A percentile compares a stretch with the other conserved stretches of the same genome.
phyloP scores from a whole-genome alignment of 1,140 invertebrate genomes.

The Drosophila neocordata region DNA sequence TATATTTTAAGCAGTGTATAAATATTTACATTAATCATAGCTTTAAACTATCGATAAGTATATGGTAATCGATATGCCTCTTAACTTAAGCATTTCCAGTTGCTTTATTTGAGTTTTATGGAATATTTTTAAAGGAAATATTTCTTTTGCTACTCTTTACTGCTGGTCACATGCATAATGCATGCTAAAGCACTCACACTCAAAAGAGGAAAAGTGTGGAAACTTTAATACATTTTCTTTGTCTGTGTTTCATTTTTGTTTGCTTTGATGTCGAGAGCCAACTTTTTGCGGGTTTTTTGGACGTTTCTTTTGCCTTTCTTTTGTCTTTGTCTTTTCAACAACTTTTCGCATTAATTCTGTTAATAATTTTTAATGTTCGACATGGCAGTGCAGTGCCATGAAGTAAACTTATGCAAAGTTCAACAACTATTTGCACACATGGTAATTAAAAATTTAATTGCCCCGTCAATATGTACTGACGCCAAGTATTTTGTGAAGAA shows the following conservation, averaged over 20 bases:
- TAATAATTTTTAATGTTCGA: conserved; percentile 77
- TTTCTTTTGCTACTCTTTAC: conserved; percentile 3
- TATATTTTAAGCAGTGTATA: no score
- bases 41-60: no score
- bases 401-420: conserved; percentile 50
- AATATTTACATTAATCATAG: no score
- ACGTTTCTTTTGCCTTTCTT: conserved; percentile 37
- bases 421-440: conserved; percentile 60
- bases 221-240: conserved; percentile 56
- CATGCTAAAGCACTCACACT: conserved; percentile 24
- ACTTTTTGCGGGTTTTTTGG: conserved; percentile 56
- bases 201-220: conserved; percentile 11
- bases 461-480: conserved; percentile 58
- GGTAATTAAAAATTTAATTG: conserved; percentile 79
- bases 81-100: not conserved
- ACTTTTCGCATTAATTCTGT: conserved; percentile 77
- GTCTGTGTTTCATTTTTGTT: conserved; percentile 55
- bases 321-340: conserved; percentile 52
- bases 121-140: conserved; percentile 34
- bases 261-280: conserved; percentile 59
- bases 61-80: no score
- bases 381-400: conserved; percentile 11
- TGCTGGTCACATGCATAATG: conserved; percentile 62
- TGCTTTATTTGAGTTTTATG: conserved; percentile 33
- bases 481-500: conserved; percentile 29